Base-by-base conservation (phyloP, 2,113 vertebrate genomes). In the Caretta caretta region DNA sequence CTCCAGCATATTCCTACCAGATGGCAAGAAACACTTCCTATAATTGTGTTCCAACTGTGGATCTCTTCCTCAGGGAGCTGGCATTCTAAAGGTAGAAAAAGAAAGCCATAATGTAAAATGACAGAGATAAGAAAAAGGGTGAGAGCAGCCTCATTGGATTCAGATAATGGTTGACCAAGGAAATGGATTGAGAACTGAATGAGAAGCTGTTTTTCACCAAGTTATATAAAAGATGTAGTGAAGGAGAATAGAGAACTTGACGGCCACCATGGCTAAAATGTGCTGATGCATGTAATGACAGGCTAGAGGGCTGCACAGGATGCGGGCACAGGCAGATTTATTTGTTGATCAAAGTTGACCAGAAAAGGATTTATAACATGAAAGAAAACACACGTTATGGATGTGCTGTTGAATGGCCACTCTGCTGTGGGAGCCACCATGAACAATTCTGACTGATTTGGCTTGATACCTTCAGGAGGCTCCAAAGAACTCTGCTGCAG, bases 1-100 rank as follows among this genome's bases (percentile, higher is more conserved):
- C 59, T 97, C 94, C 94, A 91, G 88, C 54, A 46, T 94, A 87
- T 93, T 97, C 83, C 53, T 87, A 97, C 83, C 93, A 97, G 87
- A 93, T 92, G 80, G 91, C 35, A 91, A 90, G 92, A 94, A 92
- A 27, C 20, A 42, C 89, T 96, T 93, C 56, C 22, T 90, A 49
- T 65, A 94, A 8, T 92, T 94, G 25, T 89, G 17, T 83, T 95
- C 75, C 89, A 93, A 25, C 24, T 92, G 78, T 89, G 83, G 31
- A 24, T 88, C 3, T 24, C n/a, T 92, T 97, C 53, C n/a, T 50
- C 27, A 27, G 57, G 27, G 93, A 92, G 80, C 46, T 50, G 11
- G 5, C 85, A 8, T 93, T 35, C 72, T 84, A 4, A 82, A 29
- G 93, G 78, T 83, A 83, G 59, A 92, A 31, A 83, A 1, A 72